A percentile compares a stretch with the other conserved stretches of the same genome.
Conservation (phyloP, 2,888 invertebrate species). For the Calliphora vomitoria region DNA sequence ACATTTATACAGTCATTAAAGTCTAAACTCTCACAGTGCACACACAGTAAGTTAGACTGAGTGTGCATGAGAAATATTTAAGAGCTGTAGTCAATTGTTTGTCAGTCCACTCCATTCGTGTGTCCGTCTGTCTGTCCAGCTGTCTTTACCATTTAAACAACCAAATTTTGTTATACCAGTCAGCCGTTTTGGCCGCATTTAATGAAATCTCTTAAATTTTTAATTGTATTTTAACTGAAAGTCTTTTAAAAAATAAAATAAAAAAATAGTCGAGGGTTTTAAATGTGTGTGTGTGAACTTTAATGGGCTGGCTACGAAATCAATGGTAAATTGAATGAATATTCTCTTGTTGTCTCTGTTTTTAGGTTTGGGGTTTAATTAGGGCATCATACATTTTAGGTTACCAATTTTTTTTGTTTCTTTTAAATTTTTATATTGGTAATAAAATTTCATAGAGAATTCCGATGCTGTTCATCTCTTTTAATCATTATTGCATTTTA, state of each 20-base stretch:
- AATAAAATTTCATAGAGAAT: slow-evolving; percentile 45
- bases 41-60: neutral
- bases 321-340: slow-evolving; percentile 43
- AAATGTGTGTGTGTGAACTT: neutral
- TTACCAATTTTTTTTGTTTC: neutral
- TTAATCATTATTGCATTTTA: slow-evolving; percentile 42
- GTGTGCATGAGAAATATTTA: slow-evolving; percentile 57
- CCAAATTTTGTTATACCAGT: slow-evolving; percentile 37
- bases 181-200: slow-evolving; percentile 39
- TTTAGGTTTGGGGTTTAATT: slow-evolving; percentile 49
- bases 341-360: neutral
- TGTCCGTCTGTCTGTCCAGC: slow-evolving; percentile 34
- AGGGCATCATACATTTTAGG: slow-evolving; percentile 48
- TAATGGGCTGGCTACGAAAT: slow-evolving; percentile 17
- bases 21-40: slow-evolving; percentile 37
- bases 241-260: slow-evolving; percentile 9
- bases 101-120: neutral
- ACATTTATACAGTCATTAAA: slow-evolving; percentile 55
- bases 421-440: slow-evolving; percentile 44
- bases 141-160: slow-evolving; percentile 48
- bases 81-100: slow-evolving; percentile 38
- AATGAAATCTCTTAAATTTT: slow-evolving; percentile 61
- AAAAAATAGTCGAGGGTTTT: slow-evolving; percentile 10
- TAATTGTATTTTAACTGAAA: slow-evolving; percentile 62
- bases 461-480: slow-evolving; percentile 11